Percentiles rank a stretch among this genome's conserved stretches.
These are phyloP conservation scores for Sminthurides aquaticus DNA, from an alignment of 2,888 invertebrate species.

Conservation along the genomic window DNA sequence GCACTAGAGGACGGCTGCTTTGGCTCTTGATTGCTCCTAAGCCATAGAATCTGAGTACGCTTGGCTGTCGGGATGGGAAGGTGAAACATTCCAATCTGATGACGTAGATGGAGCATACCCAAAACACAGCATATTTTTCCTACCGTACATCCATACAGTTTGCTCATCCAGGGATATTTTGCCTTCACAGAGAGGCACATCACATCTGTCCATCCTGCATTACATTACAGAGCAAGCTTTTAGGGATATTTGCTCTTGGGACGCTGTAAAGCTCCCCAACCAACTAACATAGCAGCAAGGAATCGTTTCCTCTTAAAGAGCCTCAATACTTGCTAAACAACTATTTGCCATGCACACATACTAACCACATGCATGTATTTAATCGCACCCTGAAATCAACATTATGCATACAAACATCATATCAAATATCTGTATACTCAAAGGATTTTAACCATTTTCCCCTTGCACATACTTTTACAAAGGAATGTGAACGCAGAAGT, in stretches of 20 bases:
- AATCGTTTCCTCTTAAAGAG: not conserved
- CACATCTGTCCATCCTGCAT: not conserved
- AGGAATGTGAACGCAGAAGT: too few relatives aligned
- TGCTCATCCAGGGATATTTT: not conserved
- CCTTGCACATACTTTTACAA: not conserved
- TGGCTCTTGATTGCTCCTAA: too few relatives aligned
- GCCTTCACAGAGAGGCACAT: not conserved
- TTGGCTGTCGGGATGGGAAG: too few relatives aligned
- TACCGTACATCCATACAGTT: not conserved
- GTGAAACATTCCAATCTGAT: conserved; percentile 40
- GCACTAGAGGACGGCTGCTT: too few relatives aligned
- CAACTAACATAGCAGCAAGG: too few relatives aligned
- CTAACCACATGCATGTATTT: too few relatives aligned
- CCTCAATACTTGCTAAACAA: not conserved
- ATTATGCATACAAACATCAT: not conserved
- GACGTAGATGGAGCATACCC: conserved; percentile 24
- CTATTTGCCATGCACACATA: not conserved
- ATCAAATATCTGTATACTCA: not conserved
- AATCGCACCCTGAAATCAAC: not conserved
- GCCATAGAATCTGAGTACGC: too few relatives aligned
- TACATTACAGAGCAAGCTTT: too few relatives aligned
- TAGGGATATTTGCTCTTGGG: too few relatives aligned
- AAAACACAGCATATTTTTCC: not conserved
- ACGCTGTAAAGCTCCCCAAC: too few relatives aligned
- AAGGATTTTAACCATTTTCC: not conserved